Evolutionary conservation across 2,113 vertebrate species (phyloP).

Genomic region (Carassius carassius): DNA sequence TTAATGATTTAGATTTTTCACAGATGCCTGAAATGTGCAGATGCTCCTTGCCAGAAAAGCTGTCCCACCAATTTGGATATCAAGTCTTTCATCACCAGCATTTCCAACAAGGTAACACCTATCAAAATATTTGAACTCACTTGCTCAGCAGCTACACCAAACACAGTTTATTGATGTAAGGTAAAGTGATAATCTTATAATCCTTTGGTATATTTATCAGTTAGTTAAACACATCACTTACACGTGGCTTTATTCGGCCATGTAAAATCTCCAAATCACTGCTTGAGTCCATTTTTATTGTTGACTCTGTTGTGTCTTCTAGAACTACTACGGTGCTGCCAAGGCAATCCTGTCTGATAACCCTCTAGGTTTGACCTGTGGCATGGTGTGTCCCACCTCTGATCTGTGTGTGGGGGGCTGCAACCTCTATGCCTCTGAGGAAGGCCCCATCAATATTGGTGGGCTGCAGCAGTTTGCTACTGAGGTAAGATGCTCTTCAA

Average conservation of each 20-base stretch:
- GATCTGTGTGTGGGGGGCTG: constrained; percentile 84
- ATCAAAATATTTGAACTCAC: constrained; percentile 33
- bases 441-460: constrained; percentile 95
- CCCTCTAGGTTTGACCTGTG: constrained; percentile 87
- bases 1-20: constrained; percentile 10
- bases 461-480: constrained; percentile 93
- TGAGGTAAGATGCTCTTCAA: constrained; percentile 80
- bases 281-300: neutral
- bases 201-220: constrained; percentile 29
- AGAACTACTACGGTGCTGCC: constrained; percentile 89
- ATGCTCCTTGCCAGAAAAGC: constrained; percentile 90
- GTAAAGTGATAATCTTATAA: constrained; percentile 34
- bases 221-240: constrained; percentile 27
- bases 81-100: constrained; percentile 88
- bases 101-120: constrained; percentile 82
- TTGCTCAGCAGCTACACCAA: neutral
- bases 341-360: constrained; percentile 89
- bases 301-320: constrained; percentile 73
- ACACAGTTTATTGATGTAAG: constrained; percentile 16
- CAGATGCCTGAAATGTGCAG: constrained; percentile 87
- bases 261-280: neutral
- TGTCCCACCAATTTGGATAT: constrained; percentile 88
- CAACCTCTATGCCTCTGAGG: constrained; percentile 83
- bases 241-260: constrained; percentile 6
- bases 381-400: constrained; percentile 90